Evolutionary conservation across 2,888 invertebrate genomes (phyloP).

Genomic region (Timema cristinae): DNA sequence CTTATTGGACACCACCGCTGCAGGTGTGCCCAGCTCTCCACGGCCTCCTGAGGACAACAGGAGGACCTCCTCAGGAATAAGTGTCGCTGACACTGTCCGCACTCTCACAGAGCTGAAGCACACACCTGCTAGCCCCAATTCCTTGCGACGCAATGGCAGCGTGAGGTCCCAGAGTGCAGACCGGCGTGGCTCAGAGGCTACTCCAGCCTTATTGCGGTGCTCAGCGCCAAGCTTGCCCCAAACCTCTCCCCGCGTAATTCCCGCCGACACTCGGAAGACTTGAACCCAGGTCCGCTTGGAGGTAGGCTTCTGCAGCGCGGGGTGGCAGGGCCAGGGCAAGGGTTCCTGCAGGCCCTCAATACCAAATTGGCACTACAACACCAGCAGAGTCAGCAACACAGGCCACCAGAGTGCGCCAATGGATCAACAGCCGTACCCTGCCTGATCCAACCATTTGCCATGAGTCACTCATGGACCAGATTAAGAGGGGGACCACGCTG

Average conservation of each 20-base stretch:
- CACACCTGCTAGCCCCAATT: conserved; percentile 80
- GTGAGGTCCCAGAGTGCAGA: conserved; percentile 58
- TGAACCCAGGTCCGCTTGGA: conserved; percentile 26
- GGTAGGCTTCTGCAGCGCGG: conserved; percentile 20
- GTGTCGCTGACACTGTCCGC: conserved; percentile 83
- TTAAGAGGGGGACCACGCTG: conserved; percentile 78
- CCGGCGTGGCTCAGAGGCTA: conserved; percentile 46
- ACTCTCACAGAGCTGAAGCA: conserved; percentile 80
- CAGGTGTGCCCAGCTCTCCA: conserved; percentile 31
- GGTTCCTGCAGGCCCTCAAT: conserved; percentile 76
- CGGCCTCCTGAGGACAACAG: neutral
- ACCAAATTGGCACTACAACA: conserved; percentile 64
- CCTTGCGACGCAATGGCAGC: conserved; percentile 33
- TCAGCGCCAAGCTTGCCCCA: conserved; percentile 66
- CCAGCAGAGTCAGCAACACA: conserved; percentile 41
- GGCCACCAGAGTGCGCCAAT: conserved; percentile 66
- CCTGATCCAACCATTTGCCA: conserved; percentile 75
- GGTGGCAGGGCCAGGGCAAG: conserved; percentile 43
- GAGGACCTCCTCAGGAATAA: conserved; percentile 45
- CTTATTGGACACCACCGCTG: conserved; percentile 50
- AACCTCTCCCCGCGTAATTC: conserved; percentile 56
- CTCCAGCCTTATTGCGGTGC: conserved; percentile 57
- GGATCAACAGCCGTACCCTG: conserved; percentile 53
- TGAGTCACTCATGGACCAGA: conserved; percentile 92
- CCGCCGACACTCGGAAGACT: conserved; percentile 50